Conservation (phyloP, 64 coral and sea anemone species). For the Montipora foliosa region DNA sequence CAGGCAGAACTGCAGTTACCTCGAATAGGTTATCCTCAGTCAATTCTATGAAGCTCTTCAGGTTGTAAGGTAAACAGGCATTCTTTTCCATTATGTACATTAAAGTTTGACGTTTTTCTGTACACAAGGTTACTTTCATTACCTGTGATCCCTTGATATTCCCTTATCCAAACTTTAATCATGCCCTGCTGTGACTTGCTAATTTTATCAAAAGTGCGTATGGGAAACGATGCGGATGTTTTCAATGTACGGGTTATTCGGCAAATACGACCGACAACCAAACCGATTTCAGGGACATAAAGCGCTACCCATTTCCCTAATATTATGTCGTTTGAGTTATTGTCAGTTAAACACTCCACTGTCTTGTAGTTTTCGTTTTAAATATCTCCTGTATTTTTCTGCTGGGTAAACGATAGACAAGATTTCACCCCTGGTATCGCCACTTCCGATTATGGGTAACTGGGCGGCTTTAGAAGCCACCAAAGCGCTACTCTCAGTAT, state of each 20-base stretch:
- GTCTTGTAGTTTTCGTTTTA: too few relatives aligned
- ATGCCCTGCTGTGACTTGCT: background rate
- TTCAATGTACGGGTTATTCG: background rate
- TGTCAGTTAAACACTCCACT: background rate
- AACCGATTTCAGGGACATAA: background rate
- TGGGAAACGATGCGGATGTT: background rate
- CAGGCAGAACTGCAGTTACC: constrained; percentile 1
- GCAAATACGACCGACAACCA: background rate
- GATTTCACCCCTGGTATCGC: too few relatives aligned
- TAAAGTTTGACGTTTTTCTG: background rate
- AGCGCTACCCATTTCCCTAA: background rate
- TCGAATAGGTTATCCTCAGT: background rate
- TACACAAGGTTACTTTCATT: background rate
- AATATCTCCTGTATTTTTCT: too few relatives aligned
- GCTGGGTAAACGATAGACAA: too few relatives aligned
- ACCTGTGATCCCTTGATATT: background rate
- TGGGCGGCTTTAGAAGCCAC: too few relatives aligned
- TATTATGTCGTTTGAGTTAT: background rate
- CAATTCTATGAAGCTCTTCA: background rate
- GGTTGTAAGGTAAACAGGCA: background rate
- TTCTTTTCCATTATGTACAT: background rate
- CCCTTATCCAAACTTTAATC: background rate
- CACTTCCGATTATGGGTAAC: too few relatives aligned
- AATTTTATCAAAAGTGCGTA: background rate
- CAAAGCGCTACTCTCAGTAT: too few relatives aligned